Evolutionary conservation across 2,113 vertebrate species (phyloP).

Genomic region (Oceanites oceanicus): DNA sequence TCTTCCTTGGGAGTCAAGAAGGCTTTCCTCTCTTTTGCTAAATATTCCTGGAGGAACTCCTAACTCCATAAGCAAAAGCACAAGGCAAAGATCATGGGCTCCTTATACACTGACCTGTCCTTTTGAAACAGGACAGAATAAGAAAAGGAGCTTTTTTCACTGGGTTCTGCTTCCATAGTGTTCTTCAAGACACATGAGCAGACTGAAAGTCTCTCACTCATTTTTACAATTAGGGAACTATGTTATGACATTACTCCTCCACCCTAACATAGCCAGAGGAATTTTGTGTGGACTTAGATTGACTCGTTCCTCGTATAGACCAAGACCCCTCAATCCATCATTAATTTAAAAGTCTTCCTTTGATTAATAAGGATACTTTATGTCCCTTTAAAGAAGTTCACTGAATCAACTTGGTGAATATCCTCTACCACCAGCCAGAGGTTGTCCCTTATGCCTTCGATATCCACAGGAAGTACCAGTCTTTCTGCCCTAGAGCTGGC

Average conservation of each 20-base stretch:
- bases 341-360: neutral
- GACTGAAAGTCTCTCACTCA: neutral
- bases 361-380: neutral
- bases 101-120: neutral
- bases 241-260: neutral
- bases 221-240: neutral
- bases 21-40: neutral
- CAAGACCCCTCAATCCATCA: neutral
- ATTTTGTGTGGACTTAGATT: neutral
- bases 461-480: neutral
- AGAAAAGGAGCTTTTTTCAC: neutral
- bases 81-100: neutral
- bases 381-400: neutral
- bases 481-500: neutral
- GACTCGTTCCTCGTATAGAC: neutral
- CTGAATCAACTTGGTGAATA: neutral
- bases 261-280: neutral
- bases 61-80: neutral
- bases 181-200: neutral
- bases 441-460: neutral
- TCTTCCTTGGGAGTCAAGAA: neutral
- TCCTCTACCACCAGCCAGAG: neutral
- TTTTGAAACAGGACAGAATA: neutral
- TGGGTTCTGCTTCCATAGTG: neutral
- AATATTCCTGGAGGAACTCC: neutral